phyloP scores from a whole-genome alignment of 2,888 invertebrate genomes.

The Himalopsyche tibetana region DNA sequence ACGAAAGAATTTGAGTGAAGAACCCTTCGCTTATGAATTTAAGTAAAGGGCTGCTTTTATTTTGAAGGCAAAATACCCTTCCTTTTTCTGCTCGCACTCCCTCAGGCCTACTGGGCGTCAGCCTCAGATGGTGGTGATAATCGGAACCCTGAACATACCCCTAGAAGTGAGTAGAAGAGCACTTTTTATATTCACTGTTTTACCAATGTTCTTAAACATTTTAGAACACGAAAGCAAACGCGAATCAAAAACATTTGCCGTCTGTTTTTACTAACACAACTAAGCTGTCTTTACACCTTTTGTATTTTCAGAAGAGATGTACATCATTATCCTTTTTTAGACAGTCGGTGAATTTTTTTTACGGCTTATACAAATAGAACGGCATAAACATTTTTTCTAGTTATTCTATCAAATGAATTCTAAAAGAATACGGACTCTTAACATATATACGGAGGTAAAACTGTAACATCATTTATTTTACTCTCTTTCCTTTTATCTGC shows the following conservation, averaged over 20 bases:
- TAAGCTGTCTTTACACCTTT: conserved; percentile 16
- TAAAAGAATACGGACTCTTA: no score
- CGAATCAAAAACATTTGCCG: not conserved
- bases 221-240: not conserved
- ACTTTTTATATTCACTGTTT: not conserved
- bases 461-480: no score
- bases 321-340: not conserved
- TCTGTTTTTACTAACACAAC: not conserved
- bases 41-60: conserved; percentile 12
- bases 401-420: no score
- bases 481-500: no score
- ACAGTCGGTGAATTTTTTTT: no score
- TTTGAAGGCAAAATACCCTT: conserved; percentile 34
- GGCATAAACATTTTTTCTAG: no score
- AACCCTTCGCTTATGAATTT: conserved; percentile 33
- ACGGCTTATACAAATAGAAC: no score
- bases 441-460: no score
- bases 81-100: conserved; percentile 6
- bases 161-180: not conserved
- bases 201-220: conserved; percentile 37
- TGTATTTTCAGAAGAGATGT: not conserved
- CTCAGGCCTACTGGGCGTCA: conserved; percentile 14
- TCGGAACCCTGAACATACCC: conserved; percentile 3
- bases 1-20: conserved; percentile 8
- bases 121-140: conserved; percentile 40